These are phyloP conservation scores for Salpingus planirostris DNA, from an alignment of 2,888 invertebrate species.

Conservation along the genomic window DNA sequence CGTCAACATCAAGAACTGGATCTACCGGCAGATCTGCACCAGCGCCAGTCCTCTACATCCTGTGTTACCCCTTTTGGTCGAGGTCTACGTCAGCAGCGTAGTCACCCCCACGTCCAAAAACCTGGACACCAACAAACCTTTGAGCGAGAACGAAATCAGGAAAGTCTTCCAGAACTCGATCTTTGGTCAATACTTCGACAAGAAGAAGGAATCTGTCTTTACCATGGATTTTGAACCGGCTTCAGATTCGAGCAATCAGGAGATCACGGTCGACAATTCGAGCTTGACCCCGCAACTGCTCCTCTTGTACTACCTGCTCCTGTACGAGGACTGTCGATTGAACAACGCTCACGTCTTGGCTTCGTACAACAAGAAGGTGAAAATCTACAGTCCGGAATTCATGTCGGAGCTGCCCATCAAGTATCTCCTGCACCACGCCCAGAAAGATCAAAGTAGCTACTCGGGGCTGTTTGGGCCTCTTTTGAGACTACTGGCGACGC, in stretches of 20 bases:
- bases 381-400: conserved; percentile 79
- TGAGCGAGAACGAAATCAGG: conserved; percentile 82
- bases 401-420: conserved; percentile 88
- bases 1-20: conserved; percentile 95
- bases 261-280: conserved; percentile 51
- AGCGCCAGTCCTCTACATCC: conserved; percentile 88
- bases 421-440: conserved; percentile 85
- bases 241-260: conserved; percentile 37
- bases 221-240: conserved; percentile 45
- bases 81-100: conserved; percentile 90
- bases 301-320: conserved; percentile 80
- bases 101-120: conserved; percentile 52
- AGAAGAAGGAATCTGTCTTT: conserved; percentile 47
- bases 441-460: conserved; percentile 84
- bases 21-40: conserved; percentile 85
- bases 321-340: conserved; percentile 86
- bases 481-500: conserved; percentile 77
- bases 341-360: conserved; percentile 59
- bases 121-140: conserved; percentile 69
- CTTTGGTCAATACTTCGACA: conserved; percentile 63
- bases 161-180: conserved; percentile 72
- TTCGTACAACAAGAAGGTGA: conserved; percentile 62
- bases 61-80: conserved; percentile 83
- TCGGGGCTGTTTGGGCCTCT: conserved; percentile 86
- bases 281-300: conserved; percentile 80